phyloP scores from a whole-genome alignment of 2,797 vertebrate genomes.

The Cichlasoma orientale region DNA sequence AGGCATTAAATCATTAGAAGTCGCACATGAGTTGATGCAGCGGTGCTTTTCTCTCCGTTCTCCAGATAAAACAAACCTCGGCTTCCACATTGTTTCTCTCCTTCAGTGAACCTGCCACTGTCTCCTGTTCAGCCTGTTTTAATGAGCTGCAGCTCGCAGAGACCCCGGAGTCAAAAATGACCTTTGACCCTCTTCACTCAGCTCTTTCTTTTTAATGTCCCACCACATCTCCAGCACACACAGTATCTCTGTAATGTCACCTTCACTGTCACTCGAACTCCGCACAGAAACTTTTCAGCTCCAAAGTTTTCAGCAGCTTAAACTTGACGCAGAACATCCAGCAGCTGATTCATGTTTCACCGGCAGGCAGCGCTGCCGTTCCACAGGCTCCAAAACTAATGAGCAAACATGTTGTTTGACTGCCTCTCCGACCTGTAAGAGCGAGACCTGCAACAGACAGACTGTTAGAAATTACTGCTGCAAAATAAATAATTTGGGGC shows the following conservation, averaged over 20 bases:
- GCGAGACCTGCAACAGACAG: too few species aligned
- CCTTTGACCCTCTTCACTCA: background rate
- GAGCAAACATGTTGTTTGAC: background rate
- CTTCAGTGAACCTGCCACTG: background rate
- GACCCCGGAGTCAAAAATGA: background rate
- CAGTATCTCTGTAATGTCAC: too few species aligned
- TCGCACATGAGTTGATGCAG: background rate
- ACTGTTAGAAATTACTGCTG: background rate
- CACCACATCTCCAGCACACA: background rate
- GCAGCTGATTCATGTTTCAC: background rate
- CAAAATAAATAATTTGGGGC: background rate
- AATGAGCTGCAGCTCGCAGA: background rate
- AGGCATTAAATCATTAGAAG: background rate
- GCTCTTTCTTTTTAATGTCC: background rate
- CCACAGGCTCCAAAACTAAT: background rate
- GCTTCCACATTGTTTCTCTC: background rate
- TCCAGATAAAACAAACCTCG: background rate
- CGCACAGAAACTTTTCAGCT: background rate
- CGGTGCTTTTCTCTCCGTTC: background rate
- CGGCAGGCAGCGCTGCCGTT: too few species aligned
- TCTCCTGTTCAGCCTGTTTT: background rate
- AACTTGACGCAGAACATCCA: background rate
- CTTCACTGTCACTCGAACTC: background rate
- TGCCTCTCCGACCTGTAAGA: background rate
- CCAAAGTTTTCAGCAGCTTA: background rate